Percentiles rank a stretch among this genome's conserved stretches.
These are phyloP conservation scores for Lypha dubia DNA, from an alignment of 2,888 invertebrate genomes.

Conservation along the genomic window DNA sequence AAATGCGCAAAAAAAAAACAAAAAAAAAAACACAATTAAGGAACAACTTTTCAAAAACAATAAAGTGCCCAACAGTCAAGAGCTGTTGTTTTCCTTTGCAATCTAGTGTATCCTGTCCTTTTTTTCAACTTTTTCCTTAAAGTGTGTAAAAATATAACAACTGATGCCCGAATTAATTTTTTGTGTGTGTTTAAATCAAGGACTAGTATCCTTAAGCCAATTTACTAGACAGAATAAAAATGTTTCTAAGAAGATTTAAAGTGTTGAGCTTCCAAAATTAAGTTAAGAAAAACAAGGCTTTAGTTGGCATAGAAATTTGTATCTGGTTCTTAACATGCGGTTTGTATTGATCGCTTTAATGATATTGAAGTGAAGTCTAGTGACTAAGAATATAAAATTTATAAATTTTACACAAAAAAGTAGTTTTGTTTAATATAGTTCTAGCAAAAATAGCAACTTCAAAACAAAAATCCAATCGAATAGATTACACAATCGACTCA, in stretches of 20 bases:
- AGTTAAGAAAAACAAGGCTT: background rate
- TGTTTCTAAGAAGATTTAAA: background rate
- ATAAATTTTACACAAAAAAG: too few species aligned
- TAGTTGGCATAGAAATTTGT: too few species aligned
- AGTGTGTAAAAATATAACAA: constrained; percentile 48
- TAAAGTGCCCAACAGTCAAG: constrained; percentile 66
- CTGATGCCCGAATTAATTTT: constrained; percentile 68
- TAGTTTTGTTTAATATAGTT: too few species aligned
- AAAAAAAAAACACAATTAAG: constrained; percentile 25
- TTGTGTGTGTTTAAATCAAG: constrained; percentile 62
- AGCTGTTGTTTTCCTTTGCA: constrained; percentile 52
- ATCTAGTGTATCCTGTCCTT: constrained; percentile 3
- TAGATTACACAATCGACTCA: too few species aligned
- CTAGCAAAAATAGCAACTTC: too few species aligned
- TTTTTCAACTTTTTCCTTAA: constrained; percentile 14
- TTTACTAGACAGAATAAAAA: background rate
- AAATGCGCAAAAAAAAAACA: constrained; percentile 19
- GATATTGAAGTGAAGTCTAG: too few species aligned
- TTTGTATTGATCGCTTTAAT: too few species aligned
- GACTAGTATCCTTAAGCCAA: constrained; percentile 18
- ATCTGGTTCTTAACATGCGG: too few species aligned
- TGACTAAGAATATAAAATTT: too few species aligned
- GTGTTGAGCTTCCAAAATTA: too few species aligned
- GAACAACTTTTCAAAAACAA: constrained; percentile 69
- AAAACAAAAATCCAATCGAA: too few species aligned